Conservation (phyloP, 1,140 invertebrate genomes). For the Gryon sp. region DNA sequence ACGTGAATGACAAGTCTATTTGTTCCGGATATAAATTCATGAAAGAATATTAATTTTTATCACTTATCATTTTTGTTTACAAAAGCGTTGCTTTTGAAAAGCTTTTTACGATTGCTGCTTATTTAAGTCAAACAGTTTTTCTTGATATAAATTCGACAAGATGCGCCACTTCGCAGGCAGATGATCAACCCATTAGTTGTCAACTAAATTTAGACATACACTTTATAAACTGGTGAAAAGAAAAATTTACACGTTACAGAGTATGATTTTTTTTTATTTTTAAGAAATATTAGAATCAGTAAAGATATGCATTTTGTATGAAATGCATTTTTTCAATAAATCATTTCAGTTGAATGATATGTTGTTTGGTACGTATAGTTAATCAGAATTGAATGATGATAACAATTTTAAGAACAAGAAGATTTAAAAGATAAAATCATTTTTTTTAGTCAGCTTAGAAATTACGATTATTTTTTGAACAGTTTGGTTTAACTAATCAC, state of each 20-base stretch:
- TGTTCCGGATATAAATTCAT: conserved; percentile 24
- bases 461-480: too few relatives aligned
- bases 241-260: too few relatives aligned
- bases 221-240: conserved; percentile 16
- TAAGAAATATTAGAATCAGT: not conserved
- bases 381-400: too few relatives aligned
- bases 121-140: conserved; percentile 8
- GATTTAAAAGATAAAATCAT: too few relatives aligned
- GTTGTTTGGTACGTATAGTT: too few relatives aligned
- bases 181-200: conserved; percentile 23
- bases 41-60: conserved; percentile 9
- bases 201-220: conserved; percentile 21
- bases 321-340: too few relatives aligned
- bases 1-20: conserved; percentile 24
- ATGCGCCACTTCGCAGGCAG: conserved; percentile 1
- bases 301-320: too few relatives aligned
- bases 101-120: conserved; percentile 1
- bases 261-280: not conserved
- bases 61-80: conserved; percentile 18
- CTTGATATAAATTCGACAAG: conserved; percentile 14
- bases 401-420: too few relatives aligned
- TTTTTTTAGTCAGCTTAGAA: too few relatives aligned
- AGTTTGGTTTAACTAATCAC: too few relatives aligned
- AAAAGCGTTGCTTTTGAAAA: not conserved
- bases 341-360: too few relatives aligned